phyloP scores from a whole-genome alignment of 1,140 invertebrate genomes.

The Sminthurides bifidus region DNA sequence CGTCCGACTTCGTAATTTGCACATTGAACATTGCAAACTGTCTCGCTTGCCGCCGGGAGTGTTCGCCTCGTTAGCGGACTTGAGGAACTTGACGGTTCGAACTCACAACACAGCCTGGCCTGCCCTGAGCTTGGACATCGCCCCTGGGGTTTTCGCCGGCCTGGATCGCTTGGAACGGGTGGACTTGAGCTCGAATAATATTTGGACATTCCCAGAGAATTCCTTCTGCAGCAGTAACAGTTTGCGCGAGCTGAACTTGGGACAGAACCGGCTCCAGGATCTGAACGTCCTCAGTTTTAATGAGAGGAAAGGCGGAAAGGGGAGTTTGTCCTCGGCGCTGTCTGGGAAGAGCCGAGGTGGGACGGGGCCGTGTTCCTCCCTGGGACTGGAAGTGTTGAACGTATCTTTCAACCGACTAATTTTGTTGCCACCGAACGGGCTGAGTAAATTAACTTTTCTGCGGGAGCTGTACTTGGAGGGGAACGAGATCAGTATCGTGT shows the following conservation, averaged over 20 bases:
- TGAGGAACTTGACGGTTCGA: conserved; percentile 67
- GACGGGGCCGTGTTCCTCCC: too few relatives aligned
- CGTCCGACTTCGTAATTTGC: conserved; percentile 63
- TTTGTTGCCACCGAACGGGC: conserved; percentile 61
- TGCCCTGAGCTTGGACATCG: conserved; percentile 66
- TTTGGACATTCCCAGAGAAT: conserved; percentile 69
- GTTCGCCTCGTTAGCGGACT: conserved; percentile 61
- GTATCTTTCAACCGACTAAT: conserved; percentile 73
- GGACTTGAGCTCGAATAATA: conserved; percentile 74
- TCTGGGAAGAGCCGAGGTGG: too few relatives aligned
- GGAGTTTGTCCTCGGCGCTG: conserved; percentile 33
- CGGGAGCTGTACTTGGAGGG: conserved; percentile 62
- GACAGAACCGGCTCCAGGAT: conserved; percentile 68
- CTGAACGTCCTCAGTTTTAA: conserved; percentile 66
- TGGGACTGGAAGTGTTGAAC: conserved; percentile 68
- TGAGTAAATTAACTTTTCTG: conserved; percentile 62
- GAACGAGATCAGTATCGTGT: conserved; percentile 73
- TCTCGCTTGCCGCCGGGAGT: conserved; percentile 68
- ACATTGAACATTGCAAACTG: conserved; percentile 81
- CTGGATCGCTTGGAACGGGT: conserved; percentile 60
- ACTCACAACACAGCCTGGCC: conserved; percentile 83
- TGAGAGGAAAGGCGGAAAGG: conserved; percentile 36
- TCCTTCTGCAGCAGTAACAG: conserved; percentile 70
- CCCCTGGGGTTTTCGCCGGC: conserved; percentile 57
- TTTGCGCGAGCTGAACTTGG: conserved; percentile 61